These are phyloP conservation scores for Callaeas wilsoni DNA, from an alignment of 2,113 vertebrate genomes.

Conservation along the genomic window DNA sequence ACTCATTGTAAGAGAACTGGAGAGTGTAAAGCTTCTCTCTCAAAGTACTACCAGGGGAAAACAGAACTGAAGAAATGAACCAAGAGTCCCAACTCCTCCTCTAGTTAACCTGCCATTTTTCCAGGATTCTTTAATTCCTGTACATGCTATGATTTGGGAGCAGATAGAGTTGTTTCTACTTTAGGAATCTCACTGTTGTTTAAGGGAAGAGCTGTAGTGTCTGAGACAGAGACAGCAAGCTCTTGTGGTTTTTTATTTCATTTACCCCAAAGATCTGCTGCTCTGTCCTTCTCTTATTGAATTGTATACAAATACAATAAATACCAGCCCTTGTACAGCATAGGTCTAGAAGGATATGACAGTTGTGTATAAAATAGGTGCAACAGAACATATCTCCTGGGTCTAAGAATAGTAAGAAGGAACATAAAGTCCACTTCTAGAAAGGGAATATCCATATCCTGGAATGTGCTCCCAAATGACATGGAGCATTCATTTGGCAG, in stretches of 20 bases:
- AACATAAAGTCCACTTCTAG: neutral
- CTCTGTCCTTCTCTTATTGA: neutral
- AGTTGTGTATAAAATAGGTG: neutral
- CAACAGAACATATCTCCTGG: neutral
- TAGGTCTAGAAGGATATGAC: neutral
- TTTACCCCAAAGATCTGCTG: neutral
- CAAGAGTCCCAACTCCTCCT: neutral
- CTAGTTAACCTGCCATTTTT: neutral
- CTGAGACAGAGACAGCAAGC: neutral
- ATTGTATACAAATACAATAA: neutral
- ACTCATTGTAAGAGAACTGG: neutral
- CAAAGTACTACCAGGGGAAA: neutral
- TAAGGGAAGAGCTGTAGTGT: neutral
- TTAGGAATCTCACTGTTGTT: neutral
- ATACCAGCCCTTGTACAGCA: neutral
- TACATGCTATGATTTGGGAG: neutral
- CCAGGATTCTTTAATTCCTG: neutral
- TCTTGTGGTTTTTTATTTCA: neutral
- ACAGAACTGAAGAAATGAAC: neutral
- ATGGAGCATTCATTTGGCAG: neutral
- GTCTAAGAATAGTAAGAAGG: neutral
- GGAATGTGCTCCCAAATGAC: neutral
- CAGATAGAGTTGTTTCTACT: neutral
- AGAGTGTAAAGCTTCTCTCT: neutral
- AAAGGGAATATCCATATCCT: neutral